A percentile compares a stretch with the other conserved stretches of the same genome.
phyloP scores from a whole-genome alignment of 2,888 invertebrate genomes.

The Phaonia tiefii region DNA sequence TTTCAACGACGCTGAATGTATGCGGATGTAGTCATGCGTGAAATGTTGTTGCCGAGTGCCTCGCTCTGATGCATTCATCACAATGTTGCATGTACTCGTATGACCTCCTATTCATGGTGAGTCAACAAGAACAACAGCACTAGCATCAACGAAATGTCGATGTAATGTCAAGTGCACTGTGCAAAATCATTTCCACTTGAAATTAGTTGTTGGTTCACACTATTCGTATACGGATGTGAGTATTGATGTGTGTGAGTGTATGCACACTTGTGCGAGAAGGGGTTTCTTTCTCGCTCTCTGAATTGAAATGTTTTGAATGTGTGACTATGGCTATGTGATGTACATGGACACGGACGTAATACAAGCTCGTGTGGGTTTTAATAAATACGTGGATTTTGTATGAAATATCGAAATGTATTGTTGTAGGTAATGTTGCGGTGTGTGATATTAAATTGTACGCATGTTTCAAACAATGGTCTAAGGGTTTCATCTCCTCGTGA shows the following conservation, averaged over 20 bases:
- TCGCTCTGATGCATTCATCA: neutral
- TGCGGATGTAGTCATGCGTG: neutral
- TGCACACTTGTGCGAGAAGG: too few species aligned
- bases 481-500: too few species aligned
- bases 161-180: slow-evolving; percentile 24
- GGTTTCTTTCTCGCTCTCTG: too few species aligned
- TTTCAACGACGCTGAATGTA: neutral
- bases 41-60: slow-evolving; percentile 26
- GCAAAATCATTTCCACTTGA: slow-evolving; percentile 21
- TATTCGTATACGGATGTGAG: neutral
- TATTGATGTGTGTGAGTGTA: neutral
- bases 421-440: neutral
- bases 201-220: neutral
- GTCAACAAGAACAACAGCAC: neutral
- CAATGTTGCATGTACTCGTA: neutral
- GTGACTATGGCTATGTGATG: too few species aligned
- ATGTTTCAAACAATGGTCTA: too few species aligned
- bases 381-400: neutral
- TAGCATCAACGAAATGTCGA: slow-evolving; percentile 12
- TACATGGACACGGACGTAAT: too few species aligned
- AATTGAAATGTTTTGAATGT: too few species aligned
- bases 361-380: too few species aligned
- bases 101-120: neutral
- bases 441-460: slow-evolving; percentile 10
- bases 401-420: neutral